Conservation (phyloP, 2,888 invertebrate genomes). For the Hypercompe scribonia region DNA sequence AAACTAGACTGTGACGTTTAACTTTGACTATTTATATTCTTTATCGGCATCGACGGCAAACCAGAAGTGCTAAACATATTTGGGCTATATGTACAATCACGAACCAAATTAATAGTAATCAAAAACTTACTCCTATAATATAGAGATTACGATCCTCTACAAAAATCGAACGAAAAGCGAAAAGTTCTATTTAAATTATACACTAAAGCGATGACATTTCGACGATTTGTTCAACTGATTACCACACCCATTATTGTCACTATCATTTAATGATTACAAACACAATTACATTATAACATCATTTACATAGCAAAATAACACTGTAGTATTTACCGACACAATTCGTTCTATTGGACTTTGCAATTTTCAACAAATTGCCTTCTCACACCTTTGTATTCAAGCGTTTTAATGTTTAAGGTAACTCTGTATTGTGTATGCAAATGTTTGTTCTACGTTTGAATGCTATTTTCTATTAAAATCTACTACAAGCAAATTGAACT, state of each 20-base stretch:
- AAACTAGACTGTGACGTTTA: no score
- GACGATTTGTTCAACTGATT: slow-evolving; percentile 42
- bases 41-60: background rate
- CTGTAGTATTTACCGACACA: slow-evolving; percentile 34
- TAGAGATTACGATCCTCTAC: background rate
- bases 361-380: slow-evolving; percentile 73
- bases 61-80: background rate
- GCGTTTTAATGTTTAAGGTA: slow-evolving; percentile 52
- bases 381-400: slow-evolving; percentile 68
- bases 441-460: slow-evolving; percentile 13
- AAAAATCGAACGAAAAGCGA: background rate
- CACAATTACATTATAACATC: slow-evolving; percentile 41
- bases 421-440: slow-evolving; percentile 14
- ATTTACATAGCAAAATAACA: slow-evolving; percentile 46
- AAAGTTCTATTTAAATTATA: slow-evolving; percentile 17
- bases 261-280: slow-evolving; percentile 44
- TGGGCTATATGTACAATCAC: background rate
- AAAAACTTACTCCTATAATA: background rate
- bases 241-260: slow-evolving; percentile 30
- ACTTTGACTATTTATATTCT: background rate
- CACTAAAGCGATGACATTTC: slow-evolving; percentile 25
- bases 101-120: background rate
- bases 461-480: background rate
- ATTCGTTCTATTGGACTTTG: slow-evolving; percentile 63
- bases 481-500: background rate